Percentiles rank a stretch among this genome's conserved stretches.
Conservation (phyloP, 2,888 invertebrate genomes). For the Harmothoe impar region DNA sequence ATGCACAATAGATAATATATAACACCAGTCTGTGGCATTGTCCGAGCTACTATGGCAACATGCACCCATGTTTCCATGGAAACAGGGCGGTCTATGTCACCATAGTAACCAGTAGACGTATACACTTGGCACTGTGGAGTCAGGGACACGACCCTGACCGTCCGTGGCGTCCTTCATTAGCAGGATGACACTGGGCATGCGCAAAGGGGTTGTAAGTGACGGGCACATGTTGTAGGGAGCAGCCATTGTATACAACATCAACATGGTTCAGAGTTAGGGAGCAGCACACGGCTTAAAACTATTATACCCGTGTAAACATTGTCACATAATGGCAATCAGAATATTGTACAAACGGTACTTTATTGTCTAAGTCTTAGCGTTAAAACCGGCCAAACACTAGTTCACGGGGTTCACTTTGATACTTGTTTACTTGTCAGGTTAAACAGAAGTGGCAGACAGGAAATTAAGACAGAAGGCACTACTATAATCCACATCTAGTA, state of each 20-base stretch:
- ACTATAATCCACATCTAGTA: background rate
- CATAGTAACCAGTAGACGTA: background rate
- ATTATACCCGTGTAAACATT: no score
- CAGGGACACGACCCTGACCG: background rate
- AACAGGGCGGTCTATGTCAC: background rate
- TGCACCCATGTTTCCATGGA: background rate
- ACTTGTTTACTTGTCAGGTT: background rate
- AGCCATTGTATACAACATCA: conserved; percentile 5
- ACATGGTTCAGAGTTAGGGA: background rate
- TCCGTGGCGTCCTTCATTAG: background rate
- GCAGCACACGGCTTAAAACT: background rate
- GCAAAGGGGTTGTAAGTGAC: background rate
- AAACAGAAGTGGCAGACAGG: background rate
- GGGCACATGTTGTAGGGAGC: conserved; percentile 8
- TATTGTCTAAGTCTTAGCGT: conserved; percentile 9
- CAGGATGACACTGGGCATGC: conserved; percentile 17
- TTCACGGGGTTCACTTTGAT: background rate
- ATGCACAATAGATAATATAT: conserved; percentile 15
- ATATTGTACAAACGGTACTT: no score
- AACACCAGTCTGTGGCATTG: background rate
- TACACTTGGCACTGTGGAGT: background rate
- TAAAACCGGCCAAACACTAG: conserved; percentile 9
- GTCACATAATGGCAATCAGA: no score
- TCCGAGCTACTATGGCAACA: background rate
- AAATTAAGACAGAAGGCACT: conserved; percentile 19